Base-by-base conservation (phyloP, 2,888 invertebrate genomes). In the Eulithis prunata region DNA sequence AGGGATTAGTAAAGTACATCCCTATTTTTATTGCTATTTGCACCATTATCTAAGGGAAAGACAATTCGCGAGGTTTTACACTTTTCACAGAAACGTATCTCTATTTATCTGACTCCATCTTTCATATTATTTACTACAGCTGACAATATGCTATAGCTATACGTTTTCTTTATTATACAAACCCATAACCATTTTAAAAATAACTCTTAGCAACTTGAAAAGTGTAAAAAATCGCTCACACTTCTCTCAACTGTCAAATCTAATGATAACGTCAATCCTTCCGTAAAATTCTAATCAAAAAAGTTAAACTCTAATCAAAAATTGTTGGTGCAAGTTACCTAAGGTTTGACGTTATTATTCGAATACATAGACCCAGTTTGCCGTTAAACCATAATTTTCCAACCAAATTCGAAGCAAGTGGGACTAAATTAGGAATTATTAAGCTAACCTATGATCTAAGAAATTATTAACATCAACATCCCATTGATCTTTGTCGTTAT, bases 391-490 rank as follows among this genome's bases (percentile, higher is more conserved):
- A 10, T 53, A 13, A 38, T 36, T 11, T 10, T 11, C 36, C 13
- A 28, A 32, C 36, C 21, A 32, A 57, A 41, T 55, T 51, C 14
- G 36, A 36, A 61, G 61, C 53, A 69, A 61, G 64, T 67, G 64
- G 62, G 65, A 57, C 65, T 67, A 66, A 58, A 66, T 52, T 65
- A 67, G 62, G 51, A 54, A 62, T 51, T 56, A 51, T 59, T 62
- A 65, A 66, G 51, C 58, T 58, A 58, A 58, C 46, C 58, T 69
- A 71, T 47, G n/a, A 60, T 45, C 69, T 66, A 69, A 65, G 59
- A 62, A 63, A 68, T 49, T 59, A 62, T 13, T 53, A 32, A 6
- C 32, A 32, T 32, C 32, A 67, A 51, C 70, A 60, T 69, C 66
- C 57, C 65, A 61, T 60, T 49, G 41, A 63, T 54, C 12, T 66